Evolutionary conservation across 2,113 vertebrate genomes (phyloP).

Genomic region (Tringa solitaria): DNA sequence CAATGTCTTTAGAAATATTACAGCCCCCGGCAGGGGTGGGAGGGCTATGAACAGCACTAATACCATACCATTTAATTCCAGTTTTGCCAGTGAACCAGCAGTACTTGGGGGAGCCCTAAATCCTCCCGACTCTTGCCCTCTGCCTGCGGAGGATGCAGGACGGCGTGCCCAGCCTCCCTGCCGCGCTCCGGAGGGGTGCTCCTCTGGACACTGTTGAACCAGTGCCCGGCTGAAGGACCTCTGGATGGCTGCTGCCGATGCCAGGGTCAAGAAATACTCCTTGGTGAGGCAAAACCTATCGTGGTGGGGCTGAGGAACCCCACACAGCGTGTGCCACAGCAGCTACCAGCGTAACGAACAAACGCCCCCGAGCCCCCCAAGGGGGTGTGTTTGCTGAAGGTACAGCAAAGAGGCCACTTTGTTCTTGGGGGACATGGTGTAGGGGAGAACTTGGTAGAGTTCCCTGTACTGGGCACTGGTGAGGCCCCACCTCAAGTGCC

Average conservation of each 20-base stretch:
- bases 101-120: background rate
- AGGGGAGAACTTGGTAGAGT: no score
- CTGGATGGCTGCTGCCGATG: background rate
- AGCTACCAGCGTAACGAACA: background rate
- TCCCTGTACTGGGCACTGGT: no score
- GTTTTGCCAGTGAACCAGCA: conserved; percentile 28
- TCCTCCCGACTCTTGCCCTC: background rate
- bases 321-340: background rate
- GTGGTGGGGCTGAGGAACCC: background rate
- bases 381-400: background rate
- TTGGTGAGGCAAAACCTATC: background rate
- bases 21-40: background rate
- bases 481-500: no score
- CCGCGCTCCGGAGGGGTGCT: background rate
- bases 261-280: background rate
- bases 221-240: background rate
- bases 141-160: conserved; percentile 15
- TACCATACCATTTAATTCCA: background rate
- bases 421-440: background rate
- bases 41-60: background rate
- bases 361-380: background rate
- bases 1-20: background rate
- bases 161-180: background rate
- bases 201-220: background rate
- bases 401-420: background rate